Percentiles rank a stretch among this genome's conserved stretches.
Evolutionary conservation across 2,797 vertebrate species (phyloP).

Genomic region (Telmatherina bonti): DNA sequence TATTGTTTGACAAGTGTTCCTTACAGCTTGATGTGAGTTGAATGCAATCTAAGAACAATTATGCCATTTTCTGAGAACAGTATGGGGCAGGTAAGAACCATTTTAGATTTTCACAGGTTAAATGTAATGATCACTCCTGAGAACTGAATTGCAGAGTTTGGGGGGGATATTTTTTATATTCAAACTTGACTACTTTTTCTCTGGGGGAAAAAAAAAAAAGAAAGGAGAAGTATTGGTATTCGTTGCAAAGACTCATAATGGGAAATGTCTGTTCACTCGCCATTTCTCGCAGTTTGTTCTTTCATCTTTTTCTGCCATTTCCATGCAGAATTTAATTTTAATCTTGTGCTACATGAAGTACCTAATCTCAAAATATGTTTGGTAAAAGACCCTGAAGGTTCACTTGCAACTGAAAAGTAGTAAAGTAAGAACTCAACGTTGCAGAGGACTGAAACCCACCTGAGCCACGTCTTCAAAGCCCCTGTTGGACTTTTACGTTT

Average conservation of each 20-base stretch:
- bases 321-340: conserved; percentile 49
- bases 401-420: conserved; percentile 70
- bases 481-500: conserved; percentile 94
- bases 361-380: conserved; percentile 70
- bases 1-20: conserved; percentile 87
- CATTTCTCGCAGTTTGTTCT: conserved; percentile 16
- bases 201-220: conserved; percentile 32
- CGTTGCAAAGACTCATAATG: background rate
- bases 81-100: conserved; percentile 82
- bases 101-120: conserved; percentile 81
- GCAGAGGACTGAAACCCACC: conserved; percentile 88
- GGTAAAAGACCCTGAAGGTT: conserved; percentile 72
- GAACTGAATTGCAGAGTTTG: conserved; percentile 62
- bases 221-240: conserved; percentile 11
- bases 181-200: conserved; percentile 41
- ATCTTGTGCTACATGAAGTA: conserved; percentile 73
- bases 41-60: conserved; percentile 88
- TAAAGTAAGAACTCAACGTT: conserved; percentile 90
- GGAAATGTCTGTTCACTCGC: conserved; percentile 1
- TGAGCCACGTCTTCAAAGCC: conserved; percentile 85
- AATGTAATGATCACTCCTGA: conserved; percentile 78
- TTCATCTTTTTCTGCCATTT: conserved; percentile 37
- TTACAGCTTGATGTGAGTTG: conserved; percentile 82
- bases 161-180: conserved; percentile 24
- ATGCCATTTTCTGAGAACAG: conserved; percentile 84